Conservation (phyloP, 2,888 invertebrate species). For the Pachycephus smyrnensis region DNA sequence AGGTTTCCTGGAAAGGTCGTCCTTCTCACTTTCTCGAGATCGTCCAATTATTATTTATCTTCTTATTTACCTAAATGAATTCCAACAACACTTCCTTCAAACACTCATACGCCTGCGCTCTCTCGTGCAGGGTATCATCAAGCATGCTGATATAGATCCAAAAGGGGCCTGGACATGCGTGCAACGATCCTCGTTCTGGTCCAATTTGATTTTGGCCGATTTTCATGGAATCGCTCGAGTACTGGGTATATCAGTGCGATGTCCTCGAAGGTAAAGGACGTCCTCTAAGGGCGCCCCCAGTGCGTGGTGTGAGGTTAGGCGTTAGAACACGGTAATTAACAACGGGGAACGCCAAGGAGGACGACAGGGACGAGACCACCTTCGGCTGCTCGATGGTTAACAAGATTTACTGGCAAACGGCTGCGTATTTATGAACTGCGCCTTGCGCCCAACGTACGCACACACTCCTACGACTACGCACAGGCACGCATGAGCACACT, state of each 20-base stretch:
- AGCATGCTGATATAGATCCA: no score
- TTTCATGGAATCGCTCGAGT: no score
- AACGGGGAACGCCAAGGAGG: conserved; percentile 54
- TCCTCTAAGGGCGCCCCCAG: not conserved
- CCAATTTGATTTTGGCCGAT: no score
- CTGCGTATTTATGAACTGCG: conserved; percentile 66
- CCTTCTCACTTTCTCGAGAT: conserved; percentile 25
- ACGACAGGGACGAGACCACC: conserved; percentile 50
- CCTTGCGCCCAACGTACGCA: conserved; percentile 33
- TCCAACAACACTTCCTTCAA: no score
- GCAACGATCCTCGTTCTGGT: no score
- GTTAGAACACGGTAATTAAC: conserved; percentile 67
- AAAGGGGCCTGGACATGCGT: no score
- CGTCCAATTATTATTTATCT: no score
- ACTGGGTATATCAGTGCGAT: no score
- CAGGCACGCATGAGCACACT: conserved; percentile 13
- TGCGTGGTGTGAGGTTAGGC: conserved; percentile 53
- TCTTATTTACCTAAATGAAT: no score
- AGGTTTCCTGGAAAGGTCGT: conserved; percentile 24
- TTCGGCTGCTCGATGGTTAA: conserved; percentile 57
- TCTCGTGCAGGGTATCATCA: no score
- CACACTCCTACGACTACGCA: conserved; percentile 34
- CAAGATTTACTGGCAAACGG: conserved; percentile 65
- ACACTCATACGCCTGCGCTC: no score
- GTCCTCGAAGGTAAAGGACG: no score